Conservation (phyloP, 2,113 vertebrate genomes). For the Trichomycterus rosablanca region DNA sequence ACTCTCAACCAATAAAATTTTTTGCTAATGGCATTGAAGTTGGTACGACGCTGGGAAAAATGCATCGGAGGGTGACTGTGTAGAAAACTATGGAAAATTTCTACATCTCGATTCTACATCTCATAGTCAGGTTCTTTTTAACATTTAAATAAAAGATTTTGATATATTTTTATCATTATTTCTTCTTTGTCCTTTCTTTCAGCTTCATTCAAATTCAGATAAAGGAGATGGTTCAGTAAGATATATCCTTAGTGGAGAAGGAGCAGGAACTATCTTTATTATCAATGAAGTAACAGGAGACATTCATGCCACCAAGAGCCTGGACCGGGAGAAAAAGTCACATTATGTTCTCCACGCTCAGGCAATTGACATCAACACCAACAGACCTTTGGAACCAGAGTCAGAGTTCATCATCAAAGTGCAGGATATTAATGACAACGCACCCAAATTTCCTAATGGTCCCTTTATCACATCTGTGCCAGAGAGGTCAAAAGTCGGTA, state of each 20-base stretch:
- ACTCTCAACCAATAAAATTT: no score
- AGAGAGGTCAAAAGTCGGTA: slow-evolving; percentile 87
- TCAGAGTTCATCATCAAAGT: slow-evolving; percentile 89
- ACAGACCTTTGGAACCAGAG: slow-evolving; percentile 81
- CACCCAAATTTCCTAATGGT: slow-evolving; percentile 81
- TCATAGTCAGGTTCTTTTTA: no score
- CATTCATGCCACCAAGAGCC: slow-evolving; percentile 84
- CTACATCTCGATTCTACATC: no score
- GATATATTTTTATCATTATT: no score
- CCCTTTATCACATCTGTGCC: slow-evolving; percentile 79
- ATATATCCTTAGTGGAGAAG: slow-evolving; percentile 85
- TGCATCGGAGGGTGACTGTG: no score
- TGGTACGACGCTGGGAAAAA: no score
- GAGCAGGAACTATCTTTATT: slow-evolving; percentile 82
- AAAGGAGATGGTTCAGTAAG: slow-evolving; percentile 86
- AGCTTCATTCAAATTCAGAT: slow-evolving; percentile 87
- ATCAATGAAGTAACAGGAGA: slow-evolving; percentile 85
- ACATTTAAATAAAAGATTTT: no score
- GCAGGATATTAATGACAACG: slow-evolving; percentile 86
- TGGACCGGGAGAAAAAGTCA: slow-evolving; percentile 82
- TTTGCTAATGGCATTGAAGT: no score
- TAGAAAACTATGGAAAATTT: no score
- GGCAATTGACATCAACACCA: slow-evolving; percentile 78
- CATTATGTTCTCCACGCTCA: slow-evolving; percentile 85
- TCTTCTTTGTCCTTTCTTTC: slow-evolving; percentile 35